phyloP scores from a whole-genome alignment of 2,888 invertebrate species.

The Sinhomidia bicolor region DNA sequence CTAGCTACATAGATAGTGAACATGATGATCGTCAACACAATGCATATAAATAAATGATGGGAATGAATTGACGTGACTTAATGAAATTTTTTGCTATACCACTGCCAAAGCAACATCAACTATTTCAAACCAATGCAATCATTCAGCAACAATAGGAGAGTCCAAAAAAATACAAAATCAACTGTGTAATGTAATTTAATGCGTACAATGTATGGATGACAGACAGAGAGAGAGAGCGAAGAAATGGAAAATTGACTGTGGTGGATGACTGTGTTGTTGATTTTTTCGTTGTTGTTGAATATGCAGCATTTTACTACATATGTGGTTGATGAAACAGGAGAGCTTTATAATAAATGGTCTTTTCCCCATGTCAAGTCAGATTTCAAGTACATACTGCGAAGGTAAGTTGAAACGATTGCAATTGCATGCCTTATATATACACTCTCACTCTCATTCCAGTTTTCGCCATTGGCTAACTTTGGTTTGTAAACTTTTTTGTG shows the following conservation, averaged over 20 bases:
- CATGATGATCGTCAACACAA: not conserved
- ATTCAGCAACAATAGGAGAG: not conserved
- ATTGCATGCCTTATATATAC: not conserved
- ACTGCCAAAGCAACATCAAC: not conserved
- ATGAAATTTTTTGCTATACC: constrained; percentile 4
- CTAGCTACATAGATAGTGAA: not conserved
- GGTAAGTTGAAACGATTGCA: not conserved
- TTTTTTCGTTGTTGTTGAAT: not conserved
- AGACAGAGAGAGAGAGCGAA: no score
- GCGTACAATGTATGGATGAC: no score
- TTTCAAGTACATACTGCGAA: not conserved
- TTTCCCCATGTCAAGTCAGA: constrained; percentile 5
- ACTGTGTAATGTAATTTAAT: not conserved
- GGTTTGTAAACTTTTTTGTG: no score
- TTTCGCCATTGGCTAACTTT: not conserved
- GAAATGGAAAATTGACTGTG: not conserved
- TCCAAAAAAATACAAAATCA: not conserved
- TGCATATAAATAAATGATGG: constrained; percentile 2
- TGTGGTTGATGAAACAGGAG: not conserved
- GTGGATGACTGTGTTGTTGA: not conserved
- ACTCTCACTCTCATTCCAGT: not conserved
- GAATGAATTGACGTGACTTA: constrained; percentile 41
- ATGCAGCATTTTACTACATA: not conserved
- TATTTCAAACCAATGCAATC: not conserved
- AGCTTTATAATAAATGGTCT: not conserved